These are phyloP conservation scores for Cepaea nemoralis DNA, from an alignment of 1,140 invertebrate genomes.

Conservation along the genomic window DNA sequence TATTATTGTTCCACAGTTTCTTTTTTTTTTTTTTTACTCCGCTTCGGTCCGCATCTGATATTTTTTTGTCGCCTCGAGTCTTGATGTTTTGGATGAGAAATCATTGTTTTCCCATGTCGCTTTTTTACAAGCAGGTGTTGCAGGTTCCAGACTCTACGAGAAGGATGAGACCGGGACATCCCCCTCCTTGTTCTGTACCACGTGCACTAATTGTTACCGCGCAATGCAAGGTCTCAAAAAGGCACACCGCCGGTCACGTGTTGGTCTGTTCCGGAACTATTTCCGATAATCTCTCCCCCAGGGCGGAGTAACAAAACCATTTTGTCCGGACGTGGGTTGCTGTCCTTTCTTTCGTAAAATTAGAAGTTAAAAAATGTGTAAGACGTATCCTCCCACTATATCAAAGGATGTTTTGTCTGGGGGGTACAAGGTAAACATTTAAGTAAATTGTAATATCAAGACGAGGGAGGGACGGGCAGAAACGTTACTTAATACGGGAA, in stretches of 20 bases:
- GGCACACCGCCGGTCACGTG: conserved; percentile 15
- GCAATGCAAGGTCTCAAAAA: neutral
- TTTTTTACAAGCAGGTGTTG: conserved; percentile 6
- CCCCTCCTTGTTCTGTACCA: conserved; percentile 12
- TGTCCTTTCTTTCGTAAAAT: neutral
- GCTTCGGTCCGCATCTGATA: too few species aligned
- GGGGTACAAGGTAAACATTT: neutral
- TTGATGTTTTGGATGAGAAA: neutral
- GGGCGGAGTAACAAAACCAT: neutral
- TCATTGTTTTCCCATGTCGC: neutral
- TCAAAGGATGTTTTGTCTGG: neutral
- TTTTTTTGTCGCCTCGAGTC: neutral
- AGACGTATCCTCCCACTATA: neutral
- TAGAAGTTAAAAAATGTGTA: neutral
- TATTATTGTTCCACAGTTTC: neutral
- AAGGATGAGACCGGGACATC: neutral
- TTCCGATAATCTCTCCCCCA: neutral
- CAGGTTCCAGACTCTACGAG: neutral
- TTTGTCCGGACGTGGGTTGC: neutral
- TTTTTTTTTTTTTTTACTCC: conserved; percentile 2
- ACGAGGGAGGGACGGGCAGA: too few species aligned
- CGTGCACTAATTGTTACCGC: neutral
- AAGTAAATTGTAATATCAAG: too few species aligned
- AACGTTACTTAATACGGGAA: too few species aligned
- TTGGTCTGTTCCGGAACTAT: conserved; percentile 12